Evolutionary conservation across 2,113 vertebrate genomes (phyloP), one percentile per base, ranked within the genome.

Genomic region (Neodontobutis hainanensis): DNA sequence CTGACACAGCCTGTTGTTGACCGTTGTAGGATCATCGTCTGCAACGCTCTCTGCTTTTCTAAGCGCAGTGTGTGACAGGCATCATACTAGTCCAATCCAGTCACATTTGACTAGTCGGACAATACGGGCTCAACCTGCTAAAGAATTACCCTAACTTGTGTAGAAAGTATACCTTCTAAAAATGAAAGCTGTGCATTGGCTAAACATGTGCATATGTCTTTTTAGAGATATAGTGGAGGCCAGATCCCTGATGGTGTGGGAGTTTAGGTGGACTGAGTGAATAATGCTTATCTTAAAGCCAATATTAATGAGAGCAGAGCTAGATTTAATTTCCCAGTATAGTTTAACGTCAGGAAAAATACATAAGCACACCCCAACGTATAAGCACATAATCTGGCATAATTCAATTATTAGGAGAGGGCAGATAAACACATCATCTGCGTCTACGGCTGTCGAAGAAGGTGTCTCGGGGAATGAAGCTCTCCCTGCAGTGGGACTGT

Each of bases 401-500:
- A 11, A 70, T 73, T 80, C 67, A 68, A 74, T 75, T 55, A 80
- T 68, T 60, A 72, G 34, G 53, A 27, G 11, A 27, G 10, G 59
- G 9, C 7, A 61, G 48, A 84, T 85, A 55, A 78, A 78, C 50
- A 64, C 73, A 63, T 81, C 67, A 69, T 68, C 55, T 34, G 63
- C 66, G 44, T 45, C 49, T 70, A 66, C 34, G 68, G 59, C 65
- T 69, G 65, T 75, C 16, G 46, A 35, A 3, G 44, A 43, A 66
- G 38, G 43, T 55, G 12, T 64, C 68, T 52, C 60, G 47, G 70
- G 70, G 63, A 73, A 34, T 45, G 10, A 15, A 15, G 34, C 32
- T 8, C 48, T 78, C 72, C 80, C 82, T 78, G 69, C 69, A 49
- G 66, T 72, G 69, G 71, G 70, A 84, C 78, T 76, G 63, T 84